Conservation (phyloP, 2,888 invertebrate species). For the Cerastoderma edule region DNA sequence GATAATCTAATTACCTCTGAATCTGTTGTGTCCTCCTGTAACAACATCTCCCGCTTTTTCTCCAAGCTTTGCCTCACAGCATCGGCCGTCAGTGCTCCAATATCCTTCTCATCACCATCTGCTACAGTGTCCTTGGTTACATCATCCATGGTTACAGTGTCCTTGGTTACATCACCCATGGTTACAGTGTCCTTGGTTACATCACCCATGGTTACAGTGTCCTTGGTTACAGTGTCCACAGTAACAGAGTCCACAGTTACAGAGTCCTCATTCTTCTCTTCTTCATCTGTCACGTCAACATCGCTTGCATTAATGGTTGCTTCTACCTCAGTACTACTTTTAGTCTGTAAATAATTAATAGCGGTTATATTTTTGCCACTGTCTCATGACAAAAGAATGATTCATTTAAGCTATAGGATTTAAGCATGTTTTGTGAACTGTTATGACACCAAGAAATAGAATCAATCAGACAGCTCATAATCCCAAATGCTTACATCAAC, state of each 20-base stretch:
- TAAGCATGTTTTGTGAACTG: too few species aligned
- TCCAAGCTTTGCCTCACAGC: conserved; percentile 43
- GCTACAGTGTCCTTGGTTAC: not conserved
- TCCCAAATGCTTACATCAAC: too few species aligned
- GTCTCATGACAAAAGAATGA: too few species aligned
- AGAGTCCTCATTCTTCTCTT: conserved; percentile 13
- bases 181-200: not conserved
- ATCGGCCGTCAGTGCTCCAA: conserved; percentile 36
- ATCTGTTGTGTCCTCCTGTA: conserved; percentile 56
- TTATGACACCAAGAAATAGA: too few species aligned
- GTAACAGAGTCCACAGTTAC: conserved; percentile 22
- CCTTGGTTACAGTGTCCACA: not conserved
- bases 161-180: not conserved
- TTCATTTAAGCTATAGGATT: too few species aligned
- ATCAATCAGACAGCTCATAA: too few species aligned
- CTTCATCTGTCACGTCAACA: conserved; percentile 13
- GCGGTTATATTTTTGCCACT: too few species aligned
- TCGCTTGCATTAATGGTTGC: conserved; percentile 28
- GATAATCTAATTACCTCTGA: conserved; percentile 58
- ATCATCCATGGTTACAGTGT: not conserved
- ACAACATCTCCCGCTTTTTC: conserved; percentile 37
- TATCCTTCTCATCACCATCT: conserved; percentile 15
- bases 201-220: not conserved
- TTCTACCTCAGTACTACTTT: conserved; percentile 17
- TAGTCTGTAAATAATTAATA: too few species aligned